phyloP scores from a whole-genome alignment of 2,113 vertebrate species.

The Protomyctophum bolini region DNA sequence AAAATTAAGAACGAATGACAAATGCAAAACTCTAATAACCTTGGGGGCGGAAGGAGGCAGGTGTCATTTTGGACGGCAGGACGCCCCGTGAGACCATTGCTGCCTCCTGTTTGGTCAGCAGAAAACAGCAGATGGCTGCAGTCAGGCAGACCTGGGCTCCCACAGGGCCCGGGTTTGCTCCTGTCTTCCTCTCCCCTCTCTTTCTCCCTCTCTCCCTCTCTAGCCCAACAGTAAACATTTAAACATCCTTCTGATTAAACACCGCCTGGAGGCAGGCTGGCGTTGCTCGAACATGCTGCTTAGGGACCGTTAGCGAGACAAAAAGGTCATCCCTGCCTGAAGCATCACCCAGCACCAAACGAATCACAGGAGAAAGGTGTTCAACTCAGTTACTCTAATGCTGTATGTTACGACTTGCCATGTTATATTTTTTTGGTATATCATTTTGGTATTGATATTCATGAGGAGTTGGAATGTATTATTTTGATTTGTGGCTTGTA shows the following conservation, averaged over 20 bases:
- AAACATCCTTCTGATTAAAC: constrained; percentile 33
- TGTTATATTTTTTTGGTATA: no score
- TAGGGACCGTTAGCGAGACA: constrained; percentile 1
- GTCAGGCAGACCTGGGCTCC: constrained; percentile 17
- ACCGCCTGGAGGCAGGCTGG: background rate
- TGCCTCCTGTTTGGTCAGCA: background rate
- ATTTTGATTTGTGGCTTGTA: no score
- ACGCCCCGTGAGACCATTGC: no score
- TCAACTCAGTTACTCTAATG: background rate
- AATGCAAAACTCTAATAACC: no score
- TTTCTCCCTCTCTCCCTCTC: constrained; percentile 21
- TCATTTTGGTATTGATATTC: no score
- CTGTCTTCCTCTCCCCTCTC: no score
- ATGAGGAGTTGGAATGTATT: no score
- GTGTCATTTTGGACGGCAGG: no score
- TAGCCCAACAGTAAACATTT: constrained; percentile 37
- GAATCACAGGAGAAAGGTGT: background rate
- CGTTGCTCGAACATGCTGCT: constrained; percentile 17
- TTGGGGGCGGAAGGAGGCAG: no score
- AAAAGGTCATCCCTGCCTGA: constrained; percentile 20
- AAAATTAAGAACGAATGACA: background rate
- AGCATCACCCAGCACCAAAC: background rate
- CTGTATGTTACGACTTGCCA: no score
- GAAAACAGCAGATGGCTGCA: constrained; percentile 10
- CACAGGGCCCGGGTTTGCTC: no score